phyloP scores from a whole-genome alignment of 2,113 vertebrate genomes.

The Nothocercus julius region DNA sequence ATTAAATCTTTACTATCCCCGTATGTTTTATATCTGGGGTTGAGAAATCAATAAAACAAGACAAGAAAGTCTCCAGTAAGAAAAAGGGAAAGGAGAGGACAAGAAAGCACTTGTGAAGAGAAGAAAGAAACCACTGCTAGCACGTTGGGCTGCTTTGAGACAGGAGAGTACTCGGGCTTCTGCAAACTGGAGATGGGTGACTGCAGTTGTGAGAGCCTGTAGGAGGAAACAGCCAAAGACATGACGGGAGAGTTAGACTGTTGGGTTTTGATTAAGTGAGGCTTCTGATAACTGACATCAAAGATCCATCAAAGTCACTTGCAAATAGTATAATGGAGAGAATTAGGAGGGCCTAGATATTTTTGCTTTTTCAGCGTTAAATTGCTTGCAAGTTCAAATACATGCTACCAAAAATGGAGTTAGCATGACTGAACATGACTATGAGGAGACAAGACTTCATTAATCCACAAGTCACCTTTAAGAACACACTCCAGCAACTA shows the following conservation, averaged over 20 bases:
- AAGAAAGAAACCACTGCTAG: not conserved
- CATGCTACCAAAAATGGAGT: not conserved
- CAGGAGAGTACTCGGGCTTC: not conserved
- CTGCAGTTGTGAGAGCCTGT: not conserved
- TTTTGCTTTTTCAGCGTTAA: not conserved
- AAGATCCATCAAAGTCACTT: not conserved
- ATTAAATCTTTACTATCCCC: not conserved
- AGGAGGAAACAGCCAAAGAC: not conserved
- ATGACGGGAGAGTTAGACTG: not conserved
- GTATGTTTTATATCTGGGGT: not conserved
- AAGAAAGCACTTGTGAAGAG: not conserved
- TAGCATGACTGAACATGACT: not conserved
- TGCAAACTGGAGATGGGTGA: not conserved
- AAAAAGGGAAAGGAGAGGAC: not conserved
- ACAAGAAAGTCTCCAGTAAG: not conserved
- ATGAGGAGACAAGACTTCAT: not conserved
- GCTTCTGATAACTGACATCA: not conserved
- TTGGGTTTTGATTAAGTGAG: not conserved
- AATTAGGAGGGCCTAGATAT: not conserved
- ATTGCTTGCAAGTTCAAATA: not conserved
- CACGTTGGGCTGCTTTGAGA: fast-evolving
- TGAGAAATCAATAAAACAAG: not conserved
- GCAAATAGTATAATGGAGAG: not conserved
- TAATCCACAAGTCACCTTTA: not conserved
- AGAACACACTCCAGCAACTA: not conserved